Evolutionary conservation across 1,140 invertebrate genomes (phyloP).

Genomic region (Gonatopus flavifemur): DNA sequence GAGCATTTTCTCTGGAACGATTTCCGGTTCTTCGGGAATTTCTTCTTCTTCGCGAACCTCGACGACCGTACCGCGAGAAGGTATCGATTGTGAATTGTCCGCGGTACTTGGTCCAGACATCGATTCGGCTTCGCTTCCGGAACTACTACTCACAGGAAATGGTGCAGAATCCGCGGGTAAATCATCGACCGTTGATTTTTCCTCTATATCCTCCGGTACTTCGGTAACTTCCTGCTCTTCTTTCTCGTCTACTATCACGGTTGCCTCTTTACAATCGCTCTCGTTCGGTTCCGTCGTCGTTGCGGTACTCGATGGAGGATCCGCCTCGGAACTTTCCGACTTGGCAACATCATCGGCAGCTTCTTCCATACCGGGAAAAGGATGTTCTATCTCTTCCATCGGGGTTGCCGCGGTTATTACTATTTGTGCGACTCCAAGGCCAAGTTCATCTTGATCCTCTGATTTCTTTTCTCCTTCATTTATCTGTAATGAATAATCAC

Average conservation of each 20-base stretch:
- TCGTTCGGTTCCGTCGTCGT: constrained; percentile 17
- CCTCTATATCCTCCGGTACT: constrained; percentile 30
- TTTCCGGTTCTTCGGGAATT: constrained; percentile 30
- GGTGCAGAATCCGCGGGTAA: constrained; percentile 58
- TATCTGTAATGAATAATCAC: too few species aligned
- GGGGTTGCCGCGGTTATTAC: constrained; percentile 88
- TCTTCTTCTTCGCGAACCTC: constrained; percentile 32
- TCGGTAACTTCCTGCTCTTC: constrained; percentile 24
- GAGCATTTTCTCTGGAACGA: constrained; percentile 64
- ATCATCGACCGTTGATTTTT: constrained; percentile 49
- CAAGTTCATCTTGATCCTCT: constrained; percentile 46
- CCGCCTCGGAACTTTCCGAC: constrained; percentile 25
- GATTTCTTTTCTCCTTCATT: constrained; percentile 9
- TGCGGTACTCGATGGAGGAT: constrained; percentile 24
- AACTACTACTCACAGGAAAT: constrained; percentile 63
- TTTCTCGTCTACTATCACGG: constrained; percentile 24
- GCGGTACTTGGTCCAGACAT: constrained; percentile 64
- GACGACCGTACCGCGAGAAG: constrained; percentile 41
- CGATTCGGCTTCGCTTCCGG: constrained; percentile 63
- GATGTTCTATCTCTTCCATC: constrained; percentile 77
- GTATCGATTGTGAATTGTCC: constrained; percentile 61
- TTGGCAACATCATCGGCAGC: constrained; percentile 26
- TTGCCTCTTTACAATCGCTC: constrained; percentile 27
- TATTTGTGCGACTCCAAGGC: constrained; percentile 79
- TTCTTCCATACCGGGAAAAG: constrained; percentile 61